A percentile compares a stretch with the other conserved stretches of the same genome.
These are phyloP conservation scores for Caretta caretta DNA, from an alignment of 2,113 vertebrate species.

Conservation along the genomic window DNA sequence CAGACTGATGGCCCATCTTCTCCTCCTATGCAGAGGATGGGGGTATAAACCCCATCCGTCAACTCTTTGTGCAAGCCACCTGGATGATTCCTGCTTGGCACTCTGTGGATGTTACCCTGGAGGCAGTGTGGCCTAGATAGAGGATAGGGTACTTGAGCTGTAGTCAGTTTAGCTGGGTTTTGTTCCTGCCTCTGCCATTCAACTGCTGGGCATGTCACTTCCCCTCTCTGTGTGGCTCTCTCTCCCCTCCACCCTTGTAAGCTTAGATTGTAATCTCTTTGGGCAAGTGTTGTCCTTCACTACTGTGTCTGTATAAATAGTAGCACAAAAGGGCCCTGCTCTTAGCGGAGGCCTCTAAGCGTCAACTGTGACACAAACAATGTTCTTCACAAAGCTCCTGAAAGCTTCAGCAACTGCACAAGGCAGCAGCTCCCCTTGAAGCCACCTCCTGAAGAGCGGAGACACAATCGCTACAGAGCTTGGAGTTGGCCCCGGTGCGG, in stretches of 20 bases:
- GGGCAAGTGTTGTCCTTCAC: not conserved
- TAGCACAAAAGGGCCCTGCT: accelerated
- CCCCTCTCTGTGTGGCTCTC: not conserved
- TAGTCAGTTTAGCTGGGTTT: too few species aligned
- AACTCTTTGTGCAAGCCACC: too few species aligned
- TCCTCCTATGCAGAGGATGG: too few species aligned
- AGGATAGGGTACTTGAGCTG: too few species aligned
- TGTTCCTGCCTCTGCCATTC: too few species aligned
- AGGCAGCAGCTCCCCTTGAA: conserved; percentile 54
- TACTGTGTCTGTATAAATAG: not conserved
- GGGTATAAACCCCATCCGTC: too few species aligned
- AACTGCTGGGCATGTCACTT: accelerated
- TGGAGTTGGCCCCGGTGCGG: conserved; percentile 34
- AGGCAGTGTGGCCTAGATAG: too few species aligned
- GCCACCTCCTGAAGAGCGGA: conserved; percentile 47
- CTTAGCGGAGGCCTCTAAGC: not conserved
- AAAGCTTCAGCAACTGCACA: not conserved
- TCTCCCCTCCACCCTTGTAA: not conserved
- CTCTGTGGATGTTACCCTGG: too few species aligned
- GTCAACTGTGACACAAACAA: accelerated
- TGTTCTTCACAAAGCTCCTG: conserved; percentile 21
- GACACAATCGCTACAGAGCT: not conserved
- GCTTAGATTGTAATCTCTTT: not conserved
- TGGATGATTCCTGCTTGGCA: too few species aligned
- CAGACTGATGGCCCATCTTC: too few species aligned